Conservation (phyloP, 2,113 vertebrate genomes). For the Ictalurus furcatus region DNA sequence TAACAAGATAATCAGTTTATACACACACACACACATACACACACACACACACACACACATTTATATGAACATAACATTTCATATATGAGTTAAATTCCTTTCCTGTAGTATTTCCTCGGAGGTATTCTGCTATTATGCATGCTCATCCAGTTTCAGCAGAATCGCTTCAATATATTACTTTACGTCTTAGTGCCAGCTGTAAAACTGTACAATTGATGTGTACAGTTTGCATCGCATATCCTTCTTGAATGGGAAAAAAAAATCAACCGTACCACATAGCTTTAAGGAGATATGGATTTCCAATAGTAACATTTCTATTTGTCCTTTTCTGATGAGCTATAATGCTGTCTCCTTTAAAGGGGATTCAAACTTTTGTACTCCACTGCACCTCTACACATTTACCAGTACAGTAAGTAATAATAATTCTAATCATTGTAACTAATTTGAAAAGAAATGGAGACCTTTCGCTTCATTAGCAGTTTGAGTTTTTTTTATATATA, state of each 20-base stretch:
- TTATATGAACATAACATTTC: too few relatives aligned
- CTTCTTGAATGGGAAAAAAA: not conserved
- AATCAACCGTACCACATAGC: not conserved
- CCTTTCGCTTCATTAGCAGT: slow-evolving; percentile 56
- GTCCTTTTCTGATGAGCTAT: not conserved
- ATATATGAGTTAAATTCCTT: too few relatives aligned
- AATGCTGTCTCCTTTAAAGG: not conserved
- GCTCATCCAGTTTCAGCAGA: not conserved
- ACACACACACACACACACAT: too few relatives aligned
- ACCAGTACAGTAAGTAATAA: not conserved
- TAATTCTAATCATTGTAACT: slow-evolving; percentile 1
- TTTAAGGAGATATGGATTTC: not conserved
- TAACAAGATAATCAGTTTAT: too few relatives aligned
- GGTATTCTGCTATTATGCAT: not conserved
- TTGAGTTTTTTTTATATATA: slow-evolving; percentile 56
- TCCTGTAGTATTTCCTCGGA: too few relatives aligned
- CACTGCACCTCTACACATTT: not conserved
- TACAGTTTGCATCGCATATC: not conserved
- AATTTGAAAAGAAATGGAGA: slow-evolving; percentile 26
- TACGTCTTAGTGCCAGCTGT: not conserved
- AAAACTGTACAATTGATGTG: not conserved
- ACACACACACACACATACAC: too few relatives aligned
- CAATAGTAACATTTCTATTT: not conserved
- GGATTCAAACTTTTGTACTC: not conserved
- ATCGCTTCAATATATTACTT: not conserved